Evolutionary conservation across 2,113 vertebrate genomes (phyloP), one percentile per base, ranked within the genome.

Genomic region (Entomyzon cyanotis): DNA sequence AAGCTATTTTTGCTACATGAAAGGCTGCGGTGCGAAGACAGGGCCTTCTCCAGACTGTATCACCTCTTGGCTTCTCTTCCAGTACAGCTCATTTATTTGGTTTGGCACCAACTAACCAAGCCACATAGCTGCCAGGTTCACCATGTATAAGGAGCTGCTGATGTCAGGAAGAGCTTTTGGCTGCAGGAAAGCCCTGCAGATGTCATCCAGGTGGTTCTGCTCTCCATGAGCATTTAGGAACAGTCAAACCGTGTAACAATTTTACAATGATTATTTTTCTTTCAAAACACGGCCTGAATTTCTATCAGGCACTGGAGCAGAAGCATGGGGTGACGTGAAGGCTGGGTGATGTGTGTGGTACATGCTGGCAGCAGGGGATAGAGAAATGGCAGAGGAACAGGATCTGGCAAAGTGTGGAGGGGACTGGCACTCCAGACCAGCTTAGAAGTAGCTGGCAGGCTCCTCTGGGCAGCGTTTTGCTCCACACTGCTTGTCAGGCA

Each of bases 201-300:
- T 94, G 94, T 81, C 93, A 78, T 78, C 82, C 82, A 91, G 93
- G 94, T 93, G 92, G 92, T 95, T 96, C 83, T 93, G 58, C 86
- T 97, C 91, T 74, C 84, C 60, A 19, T 0, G 1, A 95, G 31
- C 11, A 0, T 93, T 91, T 84, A 80, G 78, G 83, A 94, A 83
- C 41, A 65, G 75, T 62, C 74, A 73, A 73, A 49, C 52, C 0
- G 0, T 50, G 30, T 39, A 86, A 84, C 92, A 50, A 39, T 86
- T 91, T 92, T 81, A 73, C 1, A 11, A 49, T 64, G 30, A 79
- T 84, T 94, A 69, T 87, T 92, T 91, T 75, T 63, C 75, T 74
- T 80, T 70, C 1, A 10, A 84, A 95, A 93, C 60, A 37, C 2
- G 20, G 17, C 62, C 42, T 75, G 68, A 55, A 91, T 91, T 78